Evolutionary conservation across 2,888 invertebrate genomes (phyloP).

Genomic region (Drosophila atripex): DNA sequence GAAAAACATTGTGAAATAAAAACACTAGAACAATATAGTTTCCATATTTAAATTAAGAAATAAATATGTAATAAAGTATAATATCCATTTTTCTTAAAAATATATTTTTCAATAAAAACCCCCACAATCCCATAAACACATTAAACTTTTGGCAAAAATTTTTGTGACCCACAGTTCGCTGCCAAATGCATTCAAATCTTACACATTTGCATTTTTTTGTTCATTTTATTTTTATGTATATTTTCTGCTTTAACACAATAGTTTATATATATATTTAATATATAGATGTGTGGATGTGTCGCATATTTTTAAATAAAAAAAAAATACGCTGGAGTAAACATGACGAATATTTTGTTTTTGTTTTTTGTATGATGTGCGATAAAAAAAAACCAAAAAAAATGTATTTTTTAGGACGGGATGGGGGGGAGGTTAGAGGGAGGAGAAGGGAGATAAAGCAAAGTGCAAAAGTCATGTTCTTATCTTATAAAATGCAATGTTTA

Average conservation of each 20-base stretch:
- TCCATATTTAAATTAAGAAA: too few species aligned
- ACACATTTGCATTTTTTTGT: constrained; percentile 18
- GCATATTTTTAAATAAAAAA: constrained; percentile 19
- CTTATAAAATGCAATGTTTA: constrained; percentile 55
- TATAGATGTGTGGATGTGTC: constrained; percentile 26
- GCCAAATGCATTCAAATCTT: not conserved
- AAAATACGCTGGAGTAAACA: constrained; percentile 14
- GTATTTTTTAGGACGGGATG: not conserved
- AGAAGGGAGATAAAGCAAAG: constrained; percentile 8
- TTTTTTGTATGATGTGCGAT: constrained; percentile 42
- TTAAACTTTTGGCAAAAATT: too few species aligned
- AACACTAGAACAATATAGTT: too few species aligned
- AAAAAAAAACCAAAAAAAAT: constrained; percentile 29
- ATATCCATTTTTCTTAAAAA: too few species aligned
- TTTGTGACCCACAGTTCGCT: not conserved
- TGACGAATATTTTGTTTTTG: constrained; percentile 15
- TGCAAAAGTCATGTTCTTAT: constrained; percentile 24
- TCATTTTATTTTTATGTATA: constrained; percentile 41
- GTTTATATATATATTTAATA: constrained; percentile 44
- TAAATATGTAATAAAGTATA: too few species aligned
- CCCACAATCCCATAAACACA: too few species aligned
- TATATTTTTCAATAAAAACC: too few species aligned
- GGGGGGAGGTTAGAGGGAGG: not conserved
- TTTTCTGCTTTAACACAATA: constrained; percentile 65
- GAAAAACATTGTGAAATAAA: too few species aligned